Percentiles rank a stretch among this genome's conserved stretches.
Evolutionary conservation across 2,888 invertebrate species (phyloP).

Genomic region (Cybosia mesomella): DNA sequence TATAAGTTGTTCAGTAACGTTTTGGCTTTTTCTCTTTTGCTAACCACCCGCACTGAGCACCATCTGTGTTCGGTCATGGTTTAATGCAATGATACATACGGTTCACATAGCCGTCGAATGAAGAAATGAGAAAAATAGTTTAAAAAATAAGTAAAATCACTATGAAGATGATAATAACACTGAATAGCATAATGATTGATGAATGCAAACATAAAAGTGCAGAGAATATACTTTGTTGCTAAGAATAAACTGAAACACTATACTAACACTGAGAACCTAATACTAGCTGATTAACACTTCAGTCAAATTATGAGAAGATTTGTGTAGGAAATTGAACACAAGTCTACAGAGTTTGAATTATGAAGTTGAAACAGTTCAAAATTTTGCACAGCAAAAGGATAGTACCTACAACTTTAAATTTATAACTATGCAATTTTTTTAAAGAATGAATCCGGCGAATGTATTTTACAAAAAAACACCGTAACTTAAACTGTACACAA

Average conservation of each 20-base stretch:
- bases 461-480: neutral
- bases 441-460: neutral
- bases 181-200: neutral
- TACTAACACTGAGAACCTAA: too few species aligned
- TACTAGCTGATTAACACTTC: too few species aligned
- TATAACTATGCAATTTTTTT: neutral
- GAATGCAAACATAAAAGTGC: neutral
- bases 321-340: too few species aligned
- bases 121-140: neutral
- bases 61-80: slow-evolving; percentile 77
- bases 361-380: neutral
- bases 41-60: slow-evolving; percentile 75
- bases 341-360: neutral
- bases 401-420: neutral
- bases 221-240: neutral
- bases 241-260: too few species aligned
- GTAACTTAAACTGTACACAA: neutral
- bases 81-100: slow-evolving; percentile 64
- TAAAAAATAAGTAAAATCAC: neutral
- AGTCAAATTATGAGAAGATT: too few species aligned
- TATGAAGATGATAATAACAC: too few species aligned
- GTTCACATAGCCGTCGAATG: slow-evolving; percentile 31
- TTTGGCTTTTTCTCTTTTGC: slow-evolving; percentile 71
- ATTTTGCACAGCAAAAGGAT: neutral
- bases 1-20: slow-evolving; percentile 79